A percentile compares a stretch with the other conserved stretches of the same genome.
Evolutionary conservation across 2,113 vertebrate species (phyloP).

Genomic region (Delphinapterus leucas): DNA sequence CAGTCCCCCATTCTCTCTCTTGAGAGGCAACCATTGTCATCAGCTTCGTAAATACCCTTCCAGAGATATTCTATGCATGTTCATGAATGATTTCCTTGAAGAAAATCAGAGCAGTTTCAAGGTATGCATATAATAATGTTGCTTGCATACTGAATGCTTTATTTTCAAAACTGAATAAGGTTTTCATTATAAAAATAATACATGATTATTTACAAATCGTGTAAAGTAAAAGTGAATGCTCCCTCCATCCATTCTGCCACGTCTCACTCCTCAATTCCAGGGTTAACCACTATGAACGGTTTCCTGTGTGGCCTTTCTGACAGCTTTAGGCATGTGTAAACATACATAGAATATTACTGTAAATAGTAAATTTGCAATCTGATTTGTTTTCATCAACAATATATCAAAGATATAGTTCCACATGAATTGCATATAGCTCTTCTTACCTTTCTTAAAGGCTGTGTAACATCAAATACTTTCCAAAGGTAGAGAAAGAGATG

Average conservation of each 20-base stretch:
- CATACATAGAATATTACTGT: neutral
- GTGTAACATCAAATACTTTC: neutral
- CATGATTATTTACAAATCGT: constrained; percentile 10
- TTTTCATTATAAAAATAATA: constrained; percentile 62
- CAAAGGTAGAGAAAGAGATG: neutral
- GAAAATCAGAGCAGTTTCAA: constrained; percentile 67
- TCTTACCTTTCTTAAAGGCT: neutral
- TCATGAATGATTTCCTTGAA: constrained; percentile 64
- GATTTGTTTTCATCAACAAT: neutral
- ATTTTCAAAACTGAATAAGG: constrained; percentile 51
- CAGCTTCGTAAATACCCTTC: constrained; percentile 58
- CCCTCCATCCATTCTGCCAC: neutral
- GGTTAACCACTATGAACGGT: neutral
- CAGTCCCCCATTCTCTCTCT: constrained; percentile 5
- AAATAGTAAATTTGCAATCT: neutral
- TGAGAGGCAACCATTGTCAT: constrained; percentile 34
- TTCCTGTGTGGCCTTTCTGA: neutral
- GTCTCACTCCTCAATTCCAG: neutral
- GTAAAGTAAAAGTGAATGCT: constrained; percentile 12
- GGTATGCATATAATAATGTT: constrained; percentile 54
- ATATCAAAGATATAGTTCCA: neutral
- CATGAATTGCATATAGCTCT: neutral
- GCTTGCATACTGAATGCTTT: constrained; percentile 54
- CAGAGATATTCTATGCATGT: constrained; percentile 63
- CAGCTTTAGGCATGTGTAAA: neutral